Evolutionary conservation across 1,140 invertebrate genomes (phyloP).

Genomic region (Ceratina calcarata): DNA sequence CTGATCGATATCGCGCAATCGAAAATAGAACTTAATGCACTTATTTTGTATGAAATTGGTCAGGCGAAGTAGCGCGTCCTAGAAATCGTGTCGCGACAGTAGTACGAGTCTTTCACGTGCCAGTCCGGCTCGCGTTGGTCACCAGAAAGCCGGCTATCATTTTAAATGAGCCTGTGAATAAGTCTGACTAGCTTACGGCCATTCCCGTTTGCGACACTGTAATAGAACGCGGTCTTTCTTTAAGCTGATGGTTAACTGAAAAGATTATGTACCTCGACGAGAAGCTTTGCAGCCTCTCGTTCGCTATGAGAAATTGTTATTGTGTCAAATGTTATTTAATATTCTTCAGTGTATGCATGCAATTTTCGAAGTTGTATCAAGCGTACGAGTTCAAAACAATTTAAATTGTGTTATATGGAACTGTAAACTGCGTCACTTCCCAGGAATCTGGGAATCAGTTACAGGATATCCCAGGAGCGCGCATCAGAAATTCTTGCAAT

Average conservation of each 20-base stretch:
- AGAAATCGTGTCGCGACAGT: conserved; percentile 19
- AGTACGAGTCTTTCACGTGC: conserved; percentile 17
- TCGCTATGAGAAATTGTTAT: no score
- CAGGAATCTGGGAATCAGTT: no score
- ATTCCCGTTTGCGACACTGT: background rate
- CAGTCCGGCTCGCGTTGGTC: background rate
- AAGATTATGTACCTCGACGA: background rate
- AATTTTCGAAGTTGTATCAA: no score
- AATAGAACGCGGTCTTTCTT: background rate
- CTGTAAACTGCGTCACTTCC: no score
- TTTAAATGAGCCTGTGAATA: background rate
- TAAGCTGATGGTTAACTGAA: no score
- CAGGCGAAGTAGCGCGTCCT: conserved; percentile 15
- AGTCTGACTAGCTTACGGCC: background rate
- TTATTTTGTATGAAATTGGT: conserved; percentile 27
- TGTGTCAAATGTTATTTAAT: no score
- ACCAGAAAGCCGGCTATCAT: background rate
- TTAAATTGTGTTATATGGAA: no score
- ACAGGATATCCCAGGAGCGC: no score
- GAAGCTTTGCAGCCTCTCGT: background rate
- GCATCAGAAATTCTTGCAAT: no score
- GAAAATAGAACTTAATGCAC: conserved; percentile 56
- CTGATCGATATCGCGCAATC: conserved; percentile 55
- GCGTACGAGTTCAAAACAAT: no score
- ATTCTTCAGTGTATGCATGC: no score